Evolutionary conservation across 1,140 invertebrate genomes (phyloP).

Genomic region (Metaphire vulgaris): DNA sequence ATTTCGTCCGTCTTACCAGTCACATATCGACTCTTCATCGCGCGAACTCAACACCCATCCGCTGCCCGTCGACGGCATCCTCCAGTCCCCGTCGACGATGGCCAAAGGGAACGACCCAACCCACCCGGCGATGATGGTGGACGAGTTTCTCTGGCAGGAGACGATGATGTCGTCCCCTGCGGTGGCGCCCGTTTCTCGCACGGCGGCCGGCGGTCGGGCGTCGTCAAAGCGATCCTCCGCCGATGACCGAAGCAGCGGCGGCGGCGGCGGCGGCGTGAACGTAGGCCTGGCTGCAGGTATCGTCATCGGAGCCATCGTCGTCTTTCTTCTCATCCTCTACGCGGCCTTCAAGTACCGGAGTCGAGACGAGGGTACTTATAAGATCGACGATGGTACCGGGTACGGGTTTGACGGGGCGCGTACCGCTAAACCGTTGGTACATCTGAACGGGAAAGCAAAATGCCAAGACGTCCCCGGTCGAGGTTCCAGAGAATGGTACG

Average conservation of each 20-base stretch:
- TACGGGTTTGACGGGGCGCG: background rate
- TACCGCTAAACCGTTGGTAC: background rate
- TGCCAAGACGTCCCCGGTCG: background rate
- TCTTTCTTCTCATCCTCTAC: constrained; percentile 67
- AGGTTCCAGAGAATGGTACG: background rate
- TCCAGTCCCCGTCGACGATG: background rate
- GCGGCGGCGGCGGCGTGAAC: background rate
- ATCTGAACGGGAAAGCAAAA: background rate
- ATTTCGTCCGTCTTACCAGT: background rate
- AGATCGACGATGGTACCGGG: constrained; percentile 64
- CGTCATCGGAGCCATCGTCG: constrained; percentile 7
- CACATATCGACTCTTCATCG: background rate
- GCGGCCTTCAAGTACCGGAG: constrained; percentile 79
- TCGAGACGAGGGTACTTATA: constrained; percentile 73
- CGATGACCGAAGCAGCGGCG: too few relatives aligned
- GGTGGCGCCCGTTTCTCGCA: too few relatives aligned
- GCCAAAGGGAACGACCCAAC: background rate
- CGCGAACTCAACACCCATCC: background rate
- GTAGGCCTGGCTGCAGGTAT: constrained; percentile 21
- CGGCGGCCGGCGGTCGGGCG: too few relatives aligned
- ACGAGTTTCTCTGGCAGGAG: too few relatives aligned
- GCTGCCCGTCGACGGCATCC: background rate
- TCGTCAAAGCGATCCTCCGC: too few relatives aligned
- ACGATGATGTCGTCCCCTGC: too few relatives aligned
- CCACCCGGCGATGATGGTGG: too few relatives aligned